Evolutionary conservation across 2,888 invertebrate genomes (phyloP), one percentile per base, ranked within the genome.

Genomic region (Drepanosiphum platanoidis): DNA sequence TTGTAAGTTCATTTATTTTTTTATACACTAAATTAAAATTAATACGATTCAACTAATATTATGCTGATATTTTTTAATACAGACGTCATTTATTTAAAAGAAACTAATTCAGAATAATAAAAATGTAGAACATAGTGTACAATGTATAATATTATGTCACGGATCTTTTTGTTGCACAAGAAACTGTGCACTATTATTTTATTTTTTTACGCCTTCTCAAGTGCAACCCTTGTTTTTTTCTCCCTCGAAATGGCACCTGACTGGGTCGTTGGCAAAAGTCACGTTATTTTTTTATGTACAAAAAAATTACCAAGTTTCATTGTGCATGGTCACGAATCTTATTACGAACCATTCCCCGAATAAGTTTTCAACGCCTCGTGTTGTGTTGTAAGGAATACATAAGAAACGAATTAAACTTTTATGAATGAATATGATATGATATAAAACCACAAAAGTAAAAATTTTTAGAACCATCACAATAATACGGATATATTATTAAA

Each of bases 241-340:
- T 66, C 82, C 42, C 61, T 46, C 15, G 34, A 7, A 34, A 72
- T 27, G 34, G 72, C 36, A 46, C 64, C 82, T 66, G 74, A 74
- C 74, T 64, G 74, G n/a, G 64, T 72, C 42, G 66, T 75, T 46
- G 34, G 64, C 46, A 72, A 83, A 74, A 83, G 83, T 74, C 83
- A 83, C 66, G 83, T 71, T 81, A 81, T n/a, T 61, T 70, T 81
- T 81, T 81, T 80, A 22, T 9, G 46, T 75, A 36, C 9, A 52
- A 79, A 66, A 68, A 70, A 61, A 39, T 71, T n/a, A 61, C 58
- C 1, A 27, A 8, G 61, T 71, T 81, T 61, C 61, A 81, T 81
- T 81, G 71, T 81, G 81, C 58, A 58, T 61, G 61, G 71, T 81
- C 71, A 81, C 81, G 81, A 81, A 72, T 71, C 58, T 22, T 72